Base-by-base conservation (phyloP, 2,797 vertebrate genomes). In the Crenichthys baileyi region DNA sequence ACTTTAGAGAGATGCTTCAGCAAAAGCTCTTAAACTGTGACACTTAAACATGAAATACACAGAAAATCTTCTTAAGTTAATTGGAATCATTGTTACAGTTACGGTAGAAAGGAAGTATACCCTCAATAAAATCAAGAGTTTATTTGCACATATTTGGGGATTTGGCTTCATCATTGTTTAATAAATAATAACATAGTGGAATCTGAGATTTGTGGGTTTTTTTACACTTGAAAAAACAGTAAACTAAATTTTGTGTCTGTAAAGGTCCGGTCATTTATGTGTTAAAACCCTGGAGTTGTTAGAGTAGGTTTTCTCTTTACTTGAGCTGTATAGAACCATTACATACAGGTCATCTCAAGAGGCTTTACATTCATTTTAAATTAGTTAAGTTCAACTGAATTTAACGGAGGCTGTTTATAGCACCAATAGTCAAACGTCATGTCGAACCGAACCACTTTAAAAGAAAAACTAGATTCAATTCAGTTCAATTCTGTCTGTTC, bases 21-120 rank as follows among this genome's bases (percentile, higher is more conserved):
- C 55, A 5, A 78, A 75, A 67, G 51, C 58, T 73, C 58, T 44
- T 29, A 44, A 77, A 70, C 22, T 22, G n/a, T 11, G 7, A 58
- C 6, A 13, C 26, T 46, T 24, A 44, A 44, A 29, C 0, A 13
- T 5, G 12, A 12, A 26, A 20, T 41, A 44, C 46, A 41, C 36
- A 67, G 63, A 41, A 22, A 13, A 46, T 46, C 7, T 46, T 46
- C 44, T 46, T 46, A 46, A 12, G 18, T 41, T 41, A 41, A 67
- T 39, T 41, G 63, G 4, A 2, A 67, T 67, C 9, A 24, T 41
- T 9, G 18, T 24, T 5, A 15, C 63, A 24, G 8, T 67, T 9
- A 3, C 24, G 63, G 63, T 13, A 24, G 22, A 41, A 67, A 67
- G 8, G 41, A 31, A 67, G 22, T 2, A 24, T 29, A 41, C 18